Base-by-base conservation (phyloP, 2,888 invertebrate genomes). In the Schizaphis graminum region DNA sequence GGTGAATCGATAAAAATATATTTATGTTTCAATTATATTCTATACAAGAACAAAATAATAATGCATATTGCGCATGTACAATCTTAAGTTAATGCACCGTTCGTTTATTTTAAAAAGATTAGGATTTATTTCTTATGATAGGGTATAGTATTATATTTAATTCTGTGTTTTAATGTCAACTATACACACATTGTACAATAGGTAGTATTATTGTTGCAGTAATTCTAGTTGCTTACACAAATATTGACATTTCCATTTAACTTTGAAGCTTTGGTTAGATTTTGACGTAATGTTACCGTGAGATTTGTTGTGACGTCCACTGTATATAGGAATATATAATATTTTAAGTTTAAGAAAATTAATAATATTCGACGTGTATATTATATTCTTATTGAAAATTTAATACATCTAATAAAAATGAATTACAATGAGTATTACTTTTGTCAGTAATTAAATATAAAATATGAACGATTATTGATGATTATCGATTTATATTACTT, bases 1-100 rank as follows among this genome's bases (percentile, higher is more conserved):
- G 35, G 35, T 24, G 44, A 91, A 91, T 91, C 91, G 56, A 91
- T 91, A 85, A 91, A 91, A 85, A 85, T n/a, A n/a, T 67, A 67
- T 47, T 84, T 84, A 91, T 91, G 44, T 56, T 56, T 47, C 10
- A n/a, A n/a, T 67, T 67, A 47, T 67, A 61, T 41, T 67, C 16
- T 16, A 47, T 47, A 67, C 24, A 67, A 90, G 47, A 90, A 24
- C 47, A 24, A 44, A 41, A 57, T 88, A 91, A 91, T 56, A 21
- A 57, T 7, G 85, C 21, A 7, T n/a, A 41, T 61, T 91, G 21
- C 44, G 44, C 16, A 49, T 47, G 47, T 61, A 86, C 26, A 92
- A 87, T 53, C 21, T 87, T 87, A 92, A 87, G 92, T 87, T 28
- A 86, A 91, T 92, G 61, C 26, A n/a, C 13, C 57, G 47, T 67